Conservation (phyloP, 1,140 invertebrate genomes). For the Hermetia illucens region DNA sequence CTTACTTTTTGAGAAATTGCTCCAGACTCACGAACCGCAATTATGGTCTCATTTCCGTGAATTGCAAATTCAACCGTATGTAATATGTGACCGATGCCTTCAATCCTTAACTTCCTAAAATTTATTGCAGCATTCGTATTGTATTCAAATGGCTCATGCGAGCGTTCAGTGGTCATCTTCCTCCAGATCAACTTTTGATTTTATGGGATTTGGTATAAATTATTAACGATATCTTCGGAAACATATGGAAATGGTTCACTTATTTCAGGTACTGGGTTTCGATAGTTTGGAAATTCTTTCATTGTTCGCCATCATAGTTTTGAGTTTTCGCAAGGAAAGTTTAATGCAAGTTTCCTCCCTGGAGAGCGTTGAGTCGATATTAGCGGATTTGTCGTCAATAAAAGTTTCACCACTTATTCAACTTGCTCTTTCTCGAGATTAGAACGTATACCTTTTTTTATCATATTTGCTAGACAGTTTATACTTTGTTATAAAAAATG, state of each 20-base stretch:
- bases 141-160: constrained; percentile 94
- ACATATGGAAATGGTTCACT: no score
- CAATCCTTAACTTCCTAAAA: background rate
- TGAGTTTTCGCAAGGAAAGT: constrained; percentile 86
- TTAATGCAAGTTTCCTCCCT: constrained; percentile 76
- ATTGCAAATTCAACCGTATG: constrained; percentile 83
- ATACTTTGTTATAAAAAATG: no score
- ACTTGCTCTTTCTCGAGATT: constrained; percentile 38
- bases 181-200: constrained; percentile 78
- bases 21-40: constrained; percentile 78
- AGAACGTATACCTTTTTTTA: no score
- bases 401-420: constrained; percentile 75
- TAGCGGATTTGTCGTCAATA: constrained; percentile 81
- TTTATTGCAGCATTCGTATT: constrained; percentile 37
- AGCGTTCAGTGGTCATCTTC: constrained; percentile 84
- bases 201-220: constrained; percentile 65
- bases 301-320: constrained; percentile 70
- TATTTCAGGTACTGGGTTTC: constrained; percentile 58
- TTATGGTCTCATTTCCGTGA: constrained; percentile 82
- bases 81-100: constrained; percentile 15
- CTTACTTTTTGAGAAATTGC: constrained; percentile 75
- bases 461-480: no score
- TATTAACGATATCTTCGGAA: no score
- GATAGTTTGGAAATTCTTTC: constrained; percentile 82
- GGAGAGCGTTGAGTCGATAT: constrained; percentile 73